phyloP scores from a whole-genome alignment of 2,113 vertebrate species.

The Gopherus flavomarginatus region DNA sequence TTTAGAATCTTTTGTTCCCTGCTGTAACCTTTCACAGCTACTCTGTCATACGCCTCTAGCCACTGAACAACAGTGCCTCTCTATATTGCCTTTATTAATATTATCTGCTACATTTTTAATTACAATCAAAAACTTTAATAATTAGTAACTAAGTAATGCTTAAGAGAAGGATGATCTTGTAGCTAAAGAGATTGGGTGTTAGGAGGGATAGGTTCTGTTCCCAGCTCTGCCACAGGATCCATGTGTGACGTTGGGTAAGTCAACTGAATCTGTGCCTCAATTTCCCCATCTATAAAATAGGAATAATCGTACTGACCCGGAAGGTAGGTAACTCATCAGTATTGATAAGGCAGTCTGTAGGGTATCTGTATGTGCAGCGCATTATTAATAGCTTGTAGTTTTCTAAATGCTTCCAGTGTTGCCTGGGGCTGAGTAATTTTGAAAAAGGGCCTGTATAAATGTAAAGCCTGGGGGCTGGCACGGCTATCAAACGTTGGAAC shows the following conservation, averaged over 20 bases:
- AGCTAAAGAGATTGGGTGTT: not conserved
- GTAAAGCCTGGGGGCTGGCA: not conserved
- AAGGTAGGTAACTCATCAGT: fast-evolving
- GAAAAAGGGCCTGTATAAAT: not conserved
- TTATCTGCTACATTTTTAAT: not conserved
- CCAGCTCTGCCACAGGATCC: not conserved
- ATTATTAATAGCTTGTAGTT: not conserved
- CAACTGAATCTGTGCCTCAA: not conserved
- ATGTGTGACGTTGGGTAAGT: not conserved
- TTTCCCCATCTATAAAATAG: not conserved
- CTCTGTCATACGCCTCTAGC: not conserved
- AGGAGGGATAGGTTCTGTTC: not conserved
- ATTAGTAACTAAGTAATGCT: not conserved
- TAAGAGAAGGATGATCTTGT: not conserved
- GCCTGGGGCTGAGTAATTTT: not conserved
- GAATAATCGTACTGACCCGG: fast-evolving
- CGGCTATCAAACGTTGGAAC: not conserved
- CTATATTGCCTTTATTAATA: fast-evolving
- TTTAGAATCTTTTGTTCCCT: not conserved
- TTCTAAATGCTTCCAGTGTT: not conserved
- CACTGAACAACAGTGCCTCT: fast-evolving
- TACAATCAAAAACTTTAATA: not conserved
- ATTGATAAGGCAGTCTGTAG: not conserved
- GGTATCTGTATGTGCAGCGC: not conserved
- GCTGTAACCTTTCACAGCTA: not conserved